Base-by-base conservation (phyloP, 1,140 invertebrate genomes). In the Lepidurus packardi region DNA sequence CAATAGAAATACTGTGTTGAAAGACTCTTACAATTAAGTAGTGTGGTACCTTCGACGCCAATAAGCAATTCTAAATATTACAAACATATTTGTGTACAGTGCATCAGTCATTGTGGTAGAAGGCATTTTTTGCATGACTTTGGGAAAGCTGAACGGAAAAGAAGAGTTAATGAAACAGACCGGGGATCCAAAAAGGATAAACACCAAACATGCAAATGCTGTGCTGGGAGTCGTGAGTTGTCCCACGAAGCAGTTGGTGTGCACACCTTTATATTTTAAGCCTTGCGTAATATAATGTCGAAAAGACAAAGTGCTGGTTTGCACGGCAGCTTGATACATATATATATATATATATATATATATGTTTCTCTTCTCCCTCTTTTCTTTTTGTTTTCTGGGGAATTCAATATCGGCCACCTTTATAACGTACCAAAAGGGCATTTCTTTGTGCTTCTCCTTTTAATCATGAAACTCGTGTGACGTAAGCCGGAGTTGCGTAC, bases 201-300 rank as follows among this genome's bases (percentile, higher is more conserved):
- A n/a, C n/a, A 65, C 16, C 53, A 13, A 65, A 65, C 53, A 65
- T 65, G 53, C 53, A 65, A 65, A 65, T 65, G 13, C 21, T 13
- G 10, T 65, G 53, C 53, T 21, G 53, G 4, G 10, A 65, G 53
- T 65, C 53, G 53, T 65, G 53, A 65, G 53, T 65, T 65, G 53
- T 65, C 53, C n/a, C 53, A 65, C 53, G 53, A 65, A 13, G 53
- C n/a, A 65, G 53, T 65, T 13, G 53, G 16, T 34, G 34, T 65
- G 53, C 53, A 65, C 53, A 65, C 21, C 53, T 13, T 65, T 65
- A 65, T 65, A 65, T 65, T 65, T 65, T 65, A 34, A 65, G 53
- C 21, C 53, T 65, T 21, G 53, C 21, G 53, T 65, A 65, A 65
- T 65, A 34, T 34, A 65, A 21, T 65, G 53, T 65, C n/a, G 53